These are phyloP conservation scores for Lithobates sylvaticus DNA, from an alignment of 2,797 vertebrate species.

Conservation along the genomic window DNA sequence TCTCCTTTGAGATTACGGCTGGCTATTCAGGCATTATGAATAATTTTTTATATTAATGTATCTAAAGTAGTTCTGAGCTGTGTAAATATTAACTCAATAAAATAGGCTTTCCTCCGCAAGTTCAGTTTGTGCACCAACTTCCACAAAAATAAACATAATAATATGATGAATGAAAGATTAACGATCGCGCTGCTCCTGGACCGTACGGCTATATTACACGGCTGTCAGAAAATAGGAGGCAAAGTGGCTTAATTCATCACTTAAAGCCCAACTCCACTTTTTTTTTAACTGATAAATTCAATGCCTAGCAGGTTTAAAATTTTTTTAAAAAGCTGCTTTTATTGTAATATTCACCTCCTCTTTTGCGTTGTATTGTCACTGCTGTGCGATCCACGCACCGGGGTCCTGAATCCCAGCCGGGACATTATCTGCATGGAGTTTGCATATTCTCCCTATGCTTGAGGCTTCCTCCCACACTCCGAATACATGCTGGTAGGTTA, in stretches of 20 bases:
- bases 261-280: no score
- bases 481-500: no score
- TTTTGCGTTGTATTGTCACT: no score
- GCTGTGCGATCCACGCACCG: no score
- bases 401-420: no score
- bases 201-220: background rate
- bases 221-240: background rate
- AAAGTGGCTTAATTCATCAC: background rate
- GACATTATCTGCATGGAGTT: no score
- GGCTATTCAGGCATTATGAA: background rate
- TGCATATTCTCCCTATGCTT: no score
- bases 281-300: no score
- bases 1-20: background rate
- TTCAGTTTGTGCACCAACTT: background rate
- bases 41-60: background rate
- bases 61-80: background rate
- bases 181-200: background rate
- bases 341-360: no score
- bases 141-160: slow-evolving; percentile 40
- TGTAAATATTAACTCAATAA: slow-evolving; percentile 15
- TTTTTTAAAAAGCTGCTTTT: no score
- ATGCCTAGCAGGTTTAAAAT: no score
- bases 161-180: slow-evolving; percentile 18
- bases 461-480: no score
- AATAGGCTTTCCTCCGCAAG: background rate